Base-by-base conservation (phyloP, 2,888 invertebrate genomes). In the Allophyes oxyacanthae region DNA sequence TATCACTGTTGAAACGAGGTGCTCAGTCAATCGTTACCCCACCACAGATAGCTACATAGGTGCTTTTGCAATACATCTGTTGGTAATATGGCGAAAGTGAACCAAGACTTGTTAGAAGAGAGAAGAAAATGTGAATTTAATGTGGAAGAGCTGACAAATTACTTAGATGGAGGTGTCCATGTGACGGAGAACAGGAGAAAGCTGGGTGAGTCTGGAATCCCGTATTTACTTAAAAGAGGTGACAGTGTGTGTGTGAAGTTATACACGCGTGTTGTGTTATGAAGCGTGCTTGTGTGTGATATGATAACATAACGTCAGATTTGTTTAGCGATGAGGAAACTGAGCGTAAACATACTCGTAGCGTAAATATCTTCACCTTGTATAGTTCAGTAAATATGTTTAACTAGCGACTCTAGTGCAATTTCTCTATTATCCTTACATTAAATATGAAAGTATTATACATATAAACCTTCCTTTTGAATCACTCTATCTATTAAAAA, bases 101-200 rank as follows among this genome's bases (percentile, higher is more conserved):
- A 97, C 85, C 90, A 94, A 51, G 97, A 97, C 89, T 91, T 97
- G 57, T 87, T 92, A 54, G 95, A 90, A 60, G 97, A 97, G 86
- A 95, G 97, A 46, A 88, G 94, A 30, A 96, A 95, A 70, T 97
- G 97, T 79, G 95, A 95, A 41, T 97, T 97, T 82, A 91, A 96
- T 84, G 88, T 95, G 0, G 88, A 94, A 64, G 98, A 98, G 85
- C 90, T 98, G 70, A 97, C 97, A 0, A 88, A 96, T 79, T 95
- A 97, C 73, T 89, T 97, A 71, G 97, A 97, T 85, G 98, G 97
- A 6, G 96, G 96, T 6, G 86, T 86, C 37, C 92, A 96, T 44
- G 95, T 95, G 79, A 97, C 97, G 0, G 85, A 88, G 45, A 95
- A 95, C 63, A 95, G 98, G 72, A 95, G 88, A 48, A 72, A 78